Base-by-base conservation (phyloP, 2,888 invertebrate species). In the Cabera pusaria region DNA sequence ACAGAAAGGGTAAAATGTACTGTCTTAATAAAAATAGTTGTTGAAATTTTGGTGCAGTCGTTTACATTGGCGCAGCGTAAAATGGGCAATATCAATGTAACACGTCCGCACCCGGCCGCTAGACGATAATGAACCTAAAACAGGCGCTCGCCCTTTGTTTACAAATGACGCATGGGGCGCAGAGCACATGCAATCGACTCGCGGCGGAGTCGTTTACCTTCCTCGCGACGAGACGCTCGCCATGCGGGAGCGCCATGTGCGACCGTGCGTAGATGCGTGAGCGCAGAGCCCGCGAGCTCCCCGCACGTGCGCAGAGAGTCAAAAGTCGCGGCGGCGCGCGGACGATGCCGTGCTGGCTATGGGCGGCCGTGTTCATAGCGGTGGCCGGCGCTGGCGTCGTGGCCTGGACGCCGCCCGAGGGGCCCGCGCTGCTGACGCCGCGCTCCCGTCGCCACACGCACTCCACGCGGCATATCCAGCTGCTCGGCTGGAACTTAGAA, bases 191-290 rank as follows among this genome's bases (percentile, higher is more conserved):
- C 86, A 85, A 76, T 79, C 75, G 76, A 72, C 72, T 72, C 72
- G 72, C 70, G 72, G 25, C 75, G 80, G 85, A 86, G 87, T 87
- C 86, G 87, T 82, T 84, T 83, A 86, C 86, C 85, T 84, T 84
- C 80, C 80, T 76, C 67, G 83, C 78, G 73, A 66, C 81, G 84
- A 77, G 85, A 76, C 85, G 79, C 70, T 63, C 78, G 83, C 77
- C 80, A 81, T 84, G 85, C 25, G 31, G 25, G 31, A 25, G 26
- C 32, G 39, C 39, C 39, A 27, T 31, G 41, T 42, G 41, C 35
- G 24, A 24, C 9, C 41, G 41, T 81, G 85, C 82, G 85, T 76
- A 72, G 64, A 75, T 78, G 84, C 81, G 82, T 80, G 67, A 76
- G 82, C 80, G 81, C 74, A 75, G 44, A 52, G 65, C 62, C 61